A percentile compares a stretch with the other conserved stretches of the same genome.
These are phyloP conservation scores for Tipula helvola DNA, from an alignment of 2,888 invertebrate genomes.

Conservation along the genomic window DNA sequence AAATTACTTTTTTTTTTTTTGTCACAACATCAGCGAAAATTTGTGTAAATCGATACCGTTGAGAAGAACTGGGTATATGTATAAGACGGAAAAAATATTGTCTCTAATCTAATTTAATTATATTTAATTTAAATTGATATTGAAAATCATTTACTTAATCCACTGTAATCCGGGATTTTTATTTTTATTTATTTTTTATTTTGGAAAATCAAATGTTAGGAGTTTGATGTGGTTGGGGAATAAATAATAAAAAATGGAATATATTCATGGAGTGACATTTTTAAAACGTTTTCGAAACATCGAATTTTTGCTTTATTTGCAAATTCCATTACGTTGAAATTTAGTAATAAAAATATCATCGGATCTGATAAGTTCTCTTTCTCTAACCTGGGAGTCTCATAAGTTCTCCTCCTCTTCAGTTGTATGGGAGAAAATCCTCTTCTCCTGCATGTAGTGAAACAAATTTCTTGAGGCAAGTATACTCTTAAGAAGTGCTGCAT, in stretches of 20 bases:
- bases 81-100: not conserved
- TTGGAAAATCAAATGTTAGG: not conserved
- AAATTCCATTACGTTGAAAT: too few relatives aligned
- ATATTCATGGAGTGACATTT: not conserved
- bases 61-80: not conserved
- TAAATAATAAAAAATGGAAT: not conserved
- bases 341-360: too few relatives aligned
- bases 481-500: too few relatives aligned
- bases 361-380: too few relatives aligned
- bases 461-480: too few relatives aligned
- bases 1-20: not conserved
- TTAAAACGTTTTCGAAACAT: too few relatives aligned
- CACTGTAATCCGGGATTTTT: not conserved
- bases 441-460: too few relatives aligned
- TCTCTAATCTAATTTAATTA: not conserved
- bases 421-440: too few relatives aligned
- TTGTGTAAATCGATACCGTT: not conserved
- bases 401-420: too few relatives aligned
- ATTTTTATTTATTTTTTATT: not conserved
- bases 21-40: not conserved
- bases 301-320: too few relatives aligned
- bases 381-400: too few relatives aligned
- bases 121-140: not conserved
- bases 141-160: not conserved
- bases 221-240: not conserved